Conservation (phyloP, 2,113 vertebrate genomes). For the Amphilophus citrinellus region DNA sequence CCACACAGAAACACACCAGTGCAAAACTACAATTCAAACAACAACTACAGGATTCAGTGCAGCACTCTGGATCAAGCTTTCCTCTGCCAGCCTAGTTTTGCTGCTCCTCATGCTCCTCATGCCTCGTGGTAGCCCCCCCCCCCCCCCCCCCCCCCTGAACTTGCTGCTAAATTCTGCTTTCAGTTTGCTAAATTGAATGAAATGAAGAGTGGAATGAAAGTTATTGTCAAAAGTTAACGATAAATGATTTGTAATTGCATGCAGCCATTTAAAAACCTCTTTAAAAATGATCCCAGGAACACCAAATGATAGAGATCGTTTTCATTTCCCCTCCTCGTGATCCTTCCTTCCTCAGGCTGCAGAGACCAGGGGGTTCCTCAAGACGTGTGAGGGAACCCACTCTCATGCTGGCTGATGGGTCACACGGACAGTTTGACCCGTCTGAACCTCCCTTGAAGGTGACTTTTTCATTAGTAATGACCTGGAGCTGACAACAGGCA, state of each 20-base stretch:
- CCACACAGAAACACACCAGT: not conserved
- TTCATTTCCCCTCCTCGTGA: not conserved
- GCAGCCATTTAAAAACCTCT: not conserved
- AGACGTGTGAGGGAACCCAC: constrained; percentile 85
- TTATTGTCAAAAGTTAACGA: not conserved
- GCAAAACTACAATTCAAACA: not conserved
- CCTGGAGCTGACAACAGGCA: not conserved
- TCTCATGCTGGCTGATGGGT: constrained; percentile 1
- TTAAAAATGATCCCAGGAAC: not conserved
- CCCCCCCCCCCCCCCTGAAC: not conserved
- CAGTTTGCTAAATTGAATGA: not conserved
- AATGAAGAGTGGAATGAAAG: not conserved
- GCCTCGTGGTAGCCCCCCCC: not conserved
- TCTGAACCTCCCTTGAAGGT: constrained; percentile 1
- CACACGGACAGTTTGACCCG: constrained; percentile 20
- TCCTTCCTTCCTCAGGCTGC: constrained; percentile 81
- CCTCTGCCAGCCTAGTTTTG: constrained; percentile 5
- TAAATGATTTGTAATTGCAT: constrained; percentile 1
- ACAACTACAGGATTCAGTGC: not conserved
- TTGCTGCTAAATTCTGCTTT: not conserved
- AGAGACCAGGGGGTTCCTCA: constrained; percentile 90
- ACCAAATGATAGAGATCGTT: not conserved
- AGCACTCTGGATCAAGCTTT: not conserved
- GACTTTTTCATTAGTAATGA: constrained; percentile 19
- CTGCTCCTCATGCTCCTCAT: too few species aligned